Evolutionary conservation across 2,888 invertebrate genomes (phyloP), one percentile per base, ranked within the genome.

Genomic region (Anticlea derivata): DNA sequence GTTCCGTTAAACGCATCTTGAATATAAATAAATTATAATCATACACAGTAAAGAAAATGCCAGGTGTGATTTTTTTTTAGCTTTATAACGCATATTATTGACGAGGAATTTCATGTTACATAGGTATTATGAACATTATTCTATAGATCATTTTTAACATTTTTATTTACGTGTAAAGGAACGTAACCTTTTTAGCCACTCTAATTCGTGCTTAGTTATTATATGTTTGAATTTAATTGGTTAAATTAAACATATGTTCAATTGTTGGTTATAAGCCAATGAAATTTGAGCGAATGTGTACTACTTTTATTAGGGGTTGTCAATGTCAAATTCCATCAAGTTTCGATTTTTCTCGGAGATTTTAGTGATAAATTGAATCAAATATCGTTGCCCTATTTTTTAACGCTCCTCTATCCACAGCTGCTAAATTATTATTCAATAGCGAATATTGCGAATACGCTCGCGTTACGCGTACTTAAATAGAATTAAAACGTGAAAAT

Each of bases 161-260:
- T 17, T 17, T 17, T 17, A 17, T 17, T 17, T 17, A 17, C 35
- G 4, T 11, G 30, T 5, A 30, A 41, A n/a, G 73, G 59, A 78
- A 66, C 73, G 72, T 60, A 7, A 1, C 0, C 5, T 10, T 1
- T 8, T 7, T 13, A 20, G 17, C 12, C 30, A 64, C 52, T 41
- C 50, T n/a, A 31, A 55, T 80, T 79, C 7, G 44, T 58, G 60
- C 44, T 55, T 57, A 58, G 39, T 65, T 58, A 70, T 76, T 85
- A 86, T 83, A 85, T 86, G 87, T 84, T 71, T 62, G 44, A 59
- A 50, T 65, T 10, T 55, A 31, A 86, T 88, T 88, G 87, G 87
- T 60, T 27, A 2, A 29, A 27, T 0, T 0, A 1, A 10, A 34
- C 41, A 61, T 67, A 74, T 72, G 62, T 74, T 75, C 57, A 6